Percentiles rank a stretch among this genome's conserved stretches.
Conservation (phyloP, 2,888 invertebrate species). For the Dynastes tityus region DNA sequence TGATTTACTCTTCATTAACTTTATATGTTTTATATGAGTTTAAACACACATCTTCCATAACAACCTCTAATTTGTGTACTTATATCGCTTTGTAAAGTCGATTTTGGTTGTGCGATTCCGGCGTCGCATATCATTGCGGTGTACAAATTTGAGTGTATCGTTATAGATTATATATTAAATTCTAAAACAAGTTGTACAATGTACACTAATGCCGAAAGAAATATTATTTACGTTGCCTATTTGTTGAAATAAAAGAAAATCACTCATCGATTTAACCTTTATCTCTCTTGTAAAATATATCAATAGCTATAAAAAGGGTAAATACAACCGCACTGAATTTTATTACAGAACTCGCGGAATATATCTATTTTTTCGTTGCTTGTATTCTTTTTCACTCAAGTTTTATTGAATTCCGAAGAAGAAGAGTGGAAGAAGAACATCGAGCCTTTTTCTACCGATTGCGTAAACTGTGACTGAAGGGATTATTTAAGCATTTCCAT, state of each 20-base stretch:
- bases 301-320: conserved; percentile 16
- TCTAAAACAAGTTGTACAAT: too few relatives aligned
- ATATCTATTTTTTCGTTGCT: conserved; percentile 25
- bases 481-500: conserved; percentile 41
- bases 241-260: conserved; percentile 14
- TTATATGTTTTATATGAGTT: too few relatives aligned
- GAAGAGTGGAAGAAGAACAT: conserved; percentile 23
- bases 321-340: conserved; percentile 33
- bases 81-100: too few relatives aligned
- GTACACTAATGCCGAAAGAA: too few relatives aligned
- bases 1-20: too few relatives aligned
- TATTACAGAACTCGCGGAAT: conserved; percentile 12
- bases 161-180: too few relatives aligned
- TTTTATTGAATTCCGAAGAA: conserved; percentile 34
- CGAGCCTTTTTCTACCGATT: conserved; percentile 31
- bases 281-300: conserved; percentile 23
- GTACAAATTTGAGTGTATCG: too few relatives aligned
- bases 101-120: too few relatives aligned
- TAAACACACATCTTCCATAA: too few relatives aligned
- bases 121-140: too few relatives aligned
- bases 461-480: conserved; percentile 39
- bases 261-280: conserved; percentile 11
- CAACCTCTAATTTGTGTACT: too few relatives aligned
- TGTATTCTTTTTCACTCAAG: conserved; percentile 38
- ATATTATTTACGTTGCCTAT: neutral